Evolutionary conservation across 2,797 vertebrate species (phyloP), one percentile per base, ranked within the genome.

Genomic region (Streptopelia turtur): DNA sequence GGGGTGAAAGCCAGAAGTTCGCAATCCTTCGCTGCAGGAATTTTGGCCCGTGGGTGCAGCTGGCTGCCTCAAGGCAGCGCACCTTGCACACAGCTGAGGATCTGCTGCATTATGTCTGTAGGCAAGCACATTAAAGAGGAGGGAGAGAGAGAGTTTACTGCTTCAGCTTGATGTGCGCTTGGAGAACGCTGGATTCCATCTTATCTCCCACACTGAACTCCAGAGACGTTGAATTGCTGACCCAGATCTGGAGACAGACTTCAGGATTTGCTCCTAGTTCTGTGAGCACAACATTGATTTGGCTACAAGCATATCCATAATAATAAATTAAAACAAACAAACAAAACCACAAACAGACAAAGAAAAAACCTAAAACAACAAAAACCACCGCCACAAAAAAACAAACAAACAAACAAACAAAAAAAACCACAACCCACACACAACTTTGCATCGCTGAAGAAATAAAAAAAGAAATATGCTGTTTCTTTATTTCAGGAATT

Each of bases 1-100:
- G 64, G 24, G 6, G 69, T 10, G 45, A 77, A 80, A 95, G 78
- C 60, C 92, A 95, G 50, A 56, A 82, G 22, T 22, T 86, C 53
- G 23, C 49, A 90, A 47, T 92, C 57, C 49, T 61, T 71, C 1
- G 0, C 60, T 80, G 52, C 49, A 85, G 81, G 78, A 94, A 93
- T 96, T 94, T 94, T 95, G 93, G 93, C 95, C 3, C 0, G 11
- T 68, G 79, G 91, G 85, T 85, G 74, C 28, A 50, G 33, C 9
- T 94, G 94, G 94, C 94, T 93, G 89, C 65, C 33, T 92, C 23
- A 11, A 89, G 81, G 59, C 89, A 94, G 49, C 0, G 0, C 89
- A 93, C 89, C 93, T 92, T 96, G 93, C 78, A 31, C 75, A 55
- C 75, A 87, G 81, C 87, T 81, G 82, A 91, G 49, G 41, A 85